Base-by-base conservation (phyloP, 1,140 invertebrate genomes). In the Ceratina australensis region DNA sequence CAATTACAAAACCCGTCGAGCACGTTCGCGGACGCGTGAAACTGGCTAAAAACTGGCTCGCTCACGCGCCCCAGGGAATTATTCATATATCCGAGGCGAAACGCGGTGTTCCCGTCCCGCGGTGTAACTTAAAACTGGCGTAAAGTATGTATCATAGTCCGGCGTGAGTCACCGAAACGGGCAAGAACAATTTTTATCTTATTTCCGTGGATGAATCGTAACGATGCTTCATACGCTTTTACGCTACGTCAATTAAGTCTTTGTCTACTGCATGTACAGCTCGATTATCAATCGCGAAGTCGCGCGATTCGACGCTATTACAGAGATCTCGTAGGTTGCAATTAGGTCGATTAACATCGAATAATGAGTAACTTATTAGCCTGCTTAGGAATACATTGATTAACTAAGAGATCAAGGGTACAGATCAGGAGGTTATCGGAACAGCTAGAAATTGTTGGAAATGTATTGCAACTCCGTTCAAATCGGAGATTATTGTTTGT, bases 341-440 rank as follows among this genome's bases (percentile, higher is more conserved):
- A 83, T 83, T 76, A 72, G 50, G 50, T 47, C 47, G 24, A 28
- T 20, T 52, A 61, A 59, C 72, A 42, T 72, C 65, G 52, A 61
- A 22, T 59, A 64, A 64, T n/a, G 72, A 64, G 61, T 52, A 79
- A 69, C 59, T 50, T 73, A 80, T 84, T 83, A 83, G 67, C 81
- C 69, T 83, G 66, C 28, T 54, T 72, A 76, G 72, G 33, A 42
- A 1, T 42, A 3, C 10, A 10, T 50, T 49, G 63, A 26, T 18
- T 57, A 20, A 7, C 52, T n/a, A 2, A 4, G 13, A 52, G 67
- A 61, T 84, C 78, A 69, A 80, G 71, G 52, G 47, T 10, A 7
- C 72, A 54, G 42, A 50, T 18, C 5, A 13, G 4, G 57, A 42
- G 57, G 52, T 79, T 80, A 72, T 76, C 64, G 16, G 16, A 5